phyloP scores from a whole-genome alignment of 2,888 invertebrate species.

The Macrostomum cliftonense region DNA sequence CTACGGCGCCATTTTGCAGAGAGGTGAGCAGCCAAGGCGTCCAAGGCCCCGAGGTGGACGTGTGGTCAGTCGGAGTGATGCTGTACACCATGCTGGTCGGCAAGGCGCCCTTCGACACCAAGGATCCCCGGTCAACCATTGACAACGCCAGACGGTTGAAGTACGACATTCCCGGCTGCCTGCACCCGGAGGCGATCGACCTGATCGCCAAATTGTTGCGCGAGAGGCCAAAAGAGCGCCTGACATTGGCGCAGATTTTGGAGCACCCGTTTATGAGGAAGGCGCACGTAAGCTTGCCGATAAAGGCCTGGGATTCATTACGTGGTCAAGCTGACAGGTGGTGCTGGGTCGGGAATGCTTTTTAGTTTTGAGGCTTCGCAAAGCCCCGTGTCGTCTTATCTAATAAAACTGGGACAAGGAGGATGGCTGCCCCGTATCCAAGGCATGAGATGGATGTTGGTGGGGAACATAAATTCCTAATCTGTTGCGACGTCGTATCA shows the following conservation, averaged over 20 bases:
- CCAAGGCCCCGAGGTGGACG: slow-evolving; percentile 77
- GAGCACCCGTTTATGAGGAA: slow-evolving; percentile 32
- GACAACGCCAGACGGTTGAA: slow-evolving; percentile 68
- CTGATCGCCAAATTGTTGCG: slow-evolving; percentile 55
- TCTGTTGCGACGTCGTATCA: too few species aligned
- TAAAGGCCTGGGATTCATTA: too few species aligned
- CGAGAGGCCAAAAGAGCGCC: slow-evolving; percentile 68
- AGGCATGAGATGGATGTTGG: too few species aligned
- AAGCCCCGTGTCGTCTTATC: too few species aligned
- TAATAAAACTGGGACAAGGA: too few species aligned
- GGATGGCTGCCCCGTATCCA: too few species aligned
- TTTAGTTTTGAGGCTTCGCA: too few species aligned
- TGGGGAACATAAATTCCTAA: too few species aligned
- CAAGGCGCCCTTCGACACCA: slow-evolving; percentile 75
- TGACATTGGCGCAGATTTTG: slow-evolving; percentile 40
- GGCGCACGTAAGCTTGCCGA: too few species aligned
- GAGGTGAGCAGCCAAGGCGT: slow-evolving; percentile 62
- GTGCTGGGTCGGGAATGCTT: too few species aligned
- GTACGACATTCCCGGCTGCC: slow-evolving; percentile 54
- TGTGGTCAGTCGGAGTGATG: slow-evolving; percentile 90
- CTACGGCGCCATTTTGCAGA: too few species aligned
- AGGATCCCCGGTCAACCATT: slow-evolving; percentile 56
- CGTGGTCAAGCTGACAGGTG: too few species aligned
- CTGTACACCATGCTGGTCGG: slow-evolving; percentile 74
- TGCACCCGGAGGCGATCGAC: slow-evolving; percentile 65